Percentiles rank a stretch among this genome's conserved stretches.
phyloP scores from a whole-genome alignment of 2,113 vertebrate species.

The Poeciliopsis prolifica region DNA sequence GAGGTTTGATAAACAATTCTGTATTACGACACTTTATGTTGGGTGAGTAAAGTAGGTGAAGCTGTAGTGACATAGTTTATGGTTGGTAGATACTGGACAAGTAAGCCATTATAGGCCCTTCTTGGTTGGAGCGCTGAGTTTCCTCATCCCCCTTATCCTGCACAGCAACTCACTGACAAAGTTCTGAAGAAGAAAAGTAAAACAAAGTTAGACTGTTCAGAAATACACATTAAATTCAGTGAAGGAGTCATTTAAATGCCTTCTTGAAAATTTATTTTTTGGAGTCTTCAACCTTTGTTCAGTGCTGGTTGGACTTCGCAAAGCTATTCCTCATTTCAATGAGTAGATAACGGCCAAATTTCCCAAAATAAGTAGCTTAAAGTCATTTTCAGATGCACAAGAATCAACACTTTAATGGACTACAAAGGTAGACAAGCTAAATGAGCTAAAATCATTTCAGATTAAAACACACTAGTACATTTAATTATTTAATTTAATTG shows the following conservation, averaged over 20 bases:
- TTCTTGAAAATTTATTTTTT: not conserved
- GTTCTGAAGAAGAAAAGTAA: slow-evolving; percentile 75
- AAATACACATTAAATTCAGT: not conserved
- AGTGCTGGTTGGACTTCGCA: not conserved
- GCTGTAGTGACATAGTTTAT: slow-evolving; percentile 45
- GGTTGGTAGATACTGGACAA: slow-evolving; percentile 33
- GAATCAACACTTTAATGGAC: too few species aligned
- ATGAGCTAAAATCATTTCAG: too few species aligned
- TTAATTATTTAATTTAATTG: not conserved
- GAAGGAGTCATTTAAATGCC: not conserved
- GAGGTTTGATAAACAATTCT: slow-evolving; percentile 40
- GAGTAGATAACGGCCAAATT: not conserved
- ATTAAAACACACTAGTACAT: too few species aligned
- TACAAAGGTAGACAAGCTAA: too few species aligned
- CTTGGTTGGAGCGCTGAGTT: slow-evolving; percentile 93
- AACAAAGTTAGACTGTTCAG: not conserved
- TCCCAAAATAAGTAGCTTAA: not conserved
- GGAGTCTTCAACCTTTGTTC: too few species aligned
- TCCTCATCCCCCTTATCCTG: slow-evolving; percentile 97
- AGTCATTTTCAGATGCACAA: not conserved
- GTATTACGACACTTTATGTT: slow-evolving; percentile 49
- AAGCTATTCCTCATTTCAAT: not conserved
- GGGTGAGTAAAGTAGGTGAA: slow-evolving; percentile 42
- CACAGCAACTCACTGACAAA: slow-evolving; percentile 94
- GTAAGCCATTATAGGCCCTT: slow-evolving; percentile 88